Percentiles rank a stretch among this genome's conserved stretches.
phyloP scores from a whole-genome alignment of 2,888 invertebrate genomes.

The Troides helena region DNA sequence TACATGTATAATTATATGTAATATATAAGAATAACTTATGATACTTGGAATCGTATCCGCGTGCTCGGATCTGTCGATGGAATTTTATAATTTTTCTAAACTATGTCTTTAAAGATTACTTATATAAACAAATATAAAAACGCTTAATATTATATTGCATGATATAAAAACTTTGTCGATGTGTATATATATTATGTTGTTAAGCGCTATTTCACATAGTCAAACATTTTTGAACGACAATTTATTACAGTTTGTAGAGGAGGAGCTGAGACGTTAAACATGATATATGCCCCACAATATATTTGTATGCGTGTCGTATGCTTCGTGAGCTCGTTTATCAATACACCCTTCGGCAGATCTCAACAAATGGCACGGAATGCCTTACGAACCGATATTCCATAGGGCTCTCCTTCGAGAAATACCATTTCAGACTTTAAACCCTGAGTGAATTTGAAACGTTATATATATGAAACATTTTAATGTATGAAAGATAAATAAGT shows the following conservation, averaged over 20 bases:
- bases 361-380: constrained; percentile 34
- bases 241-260: constrained; percentile 31
- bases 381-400: constrained; percentile 8
- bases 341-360: constrained; percentile 49
- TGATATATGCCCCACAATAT: constrained; percentile 61
- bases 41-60: too few relatives aligned
- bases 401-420: not conserved
- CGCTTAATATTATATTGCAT: too few relatives aligned
- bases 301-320: constrained; percentile 65
- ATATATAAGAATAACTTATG: too few relatives aligned
- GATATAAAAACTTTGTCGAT: too few relatives aligned
- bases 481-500: too few relatives aligned
- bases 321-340: constrained; percentile 67
- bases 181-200: not conserved
- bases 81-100: too few relatives aligned
- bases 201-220: not conserved
- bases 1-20: too few relatives aligned
- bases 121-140: too few relatives aligned
- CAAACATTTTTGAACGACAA: constrained; percentile 6
- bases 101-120: too few relatives aligned
- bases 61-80: too few relatives aligned
- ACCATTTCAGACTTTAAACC: not conserved
- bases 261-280: constrained; percentile 43
- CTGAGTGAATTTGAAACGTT: not conserved
- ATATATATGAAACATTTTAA: not conserved